Evolutionary conservation across 2,797 vertebrate species (phyloP).

Genomic region (Tamandua tetradactyla): DNA sequence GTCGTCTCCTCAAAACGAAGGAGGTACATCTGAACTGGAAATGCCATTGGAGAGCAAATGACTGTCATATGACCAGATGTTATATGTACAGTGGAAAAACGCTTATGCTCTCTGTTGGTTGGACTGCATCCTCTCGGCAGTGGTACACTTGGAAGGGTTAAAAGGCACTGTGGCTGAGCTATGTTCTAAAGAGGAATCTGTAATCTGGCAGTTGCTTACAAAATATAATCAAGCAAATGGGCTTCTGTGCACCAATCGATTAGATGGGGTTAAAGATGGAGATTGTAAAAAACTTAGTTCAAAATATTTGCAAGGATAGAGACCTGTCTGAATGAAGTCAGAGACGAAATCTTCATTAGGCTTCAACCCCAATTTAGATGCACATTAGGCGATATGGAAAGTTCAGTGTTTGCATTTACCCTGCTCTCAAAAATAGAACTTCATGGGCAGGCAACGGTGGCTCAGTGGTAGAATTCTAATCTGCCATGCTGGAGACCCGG

Average conservation of each 20-base stretch:
- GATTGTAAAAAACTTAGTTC: conserved; percentile 57
- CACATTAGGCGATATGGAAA: conserved; percentile 90
- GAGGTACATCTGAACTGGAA: conserved; percentile 59
- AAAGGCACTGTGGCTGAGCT: conserved; percentile 68
- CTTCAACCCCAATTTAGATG: conserved; percentile 90
- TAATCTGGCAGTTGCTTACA: conserved; percentile 86
- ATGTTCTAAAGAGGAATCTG: conserved; percentile 75
- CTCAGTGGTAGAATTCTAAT: too few relatives aligned
- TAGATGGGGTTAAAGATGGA: conserved; percentile 79
- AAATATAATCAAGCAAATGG: conserved; percentile 85
- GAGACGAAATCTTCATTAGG: conserved; percentile 87
- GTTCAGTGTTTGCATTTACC: conserved; percentile 94
- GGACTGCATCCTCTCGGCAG: conserved; percentile 91
- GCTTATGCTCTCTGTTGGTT: conserved; percentile 92
- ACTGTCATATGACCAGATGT: conserved; percentile 69
- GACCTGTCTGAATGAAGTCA: conserved; percentile 86
- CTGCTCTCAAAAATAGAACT: conserved; percentile 88
- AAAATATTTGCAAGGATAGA: conserved; percentile 86
- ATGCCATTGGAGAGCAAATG: background rate
- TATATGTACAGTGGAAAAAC: conserved; percentile 92
- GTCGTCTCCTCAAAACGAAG: conserved; percentile 47
- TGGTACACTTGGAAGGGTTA: conserved; percentile 90
- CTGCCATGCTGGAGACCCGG: too few relatives aligned
- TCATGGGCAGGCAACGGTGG: too few relatives aligned
- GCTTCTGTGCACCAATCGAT: conserved; percentile 77